A percentile compares a stretch with the other conserved stretches of the same genome.
Conservation (phyloP, 35 echinoderm and acorn worm species). For the Ophiothrix spiculata region DNA sequence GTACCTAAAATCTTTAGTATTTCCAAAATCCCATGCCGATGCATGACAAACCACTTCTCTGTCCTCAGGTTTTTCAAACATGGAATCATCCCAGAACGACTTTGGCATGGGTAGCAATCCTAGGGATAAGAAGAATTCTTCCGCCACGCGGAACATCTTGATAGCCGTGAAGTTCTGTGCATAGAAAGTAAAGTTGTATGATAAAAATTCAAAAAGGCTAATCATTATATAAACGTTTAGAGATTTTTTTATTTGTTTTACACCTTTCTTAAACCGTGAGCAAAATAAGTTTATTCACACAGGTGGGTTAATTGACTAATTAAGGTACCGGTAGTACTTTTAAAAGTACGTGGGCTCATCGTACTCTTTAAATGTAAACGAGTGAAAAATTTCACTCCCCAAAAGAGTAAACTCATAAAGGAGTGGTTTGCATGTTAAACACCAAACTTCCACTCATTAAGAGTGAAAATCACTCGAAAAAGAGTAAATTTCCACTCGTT, state of each 20-base stretch:
- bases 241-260: not conserved
- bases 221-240: not conserved
- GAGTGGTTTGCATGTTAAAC: too few relatives aligned
- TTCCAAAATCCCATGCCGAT: constrained; percentile 74
- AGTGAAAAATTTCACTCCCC: too few relatives aligned
- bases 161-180: constrained; percentile 43
- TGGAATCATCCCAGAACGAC: constrained; percentile 60
- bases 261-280: not conserved
- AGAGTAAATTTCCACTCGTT: too few relatives aligned
- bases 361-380: too few relatives aligned
- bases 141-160: constrained; percentile 60
- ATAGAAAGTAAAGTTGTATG: not conserved
- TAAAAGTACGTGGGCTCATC: not conserved
- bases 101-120: constrained; percentile 50
- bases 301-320: not conserved
- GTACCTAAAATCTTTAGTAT: not conserved
- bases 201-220: not conserved
- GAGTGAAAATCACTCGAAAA: too few relatives aligned
- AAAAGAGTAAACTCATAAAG: too few relatives aligned
- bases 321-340: not conserved
- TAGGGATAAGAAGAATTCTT: constrained; percentile 69
- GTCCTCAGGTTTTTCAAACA: constrained; percentile 62
- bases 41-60: constrained; percentile 79
- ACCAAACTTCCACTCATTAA: too few relatives aligned
- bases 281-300: not conserved